These are phyloP conservation scores for Crambe crambe DNA, from an alignment of 37 sponge, comb jelly and placozoan species.

Conservation along the genomic window DNA sequence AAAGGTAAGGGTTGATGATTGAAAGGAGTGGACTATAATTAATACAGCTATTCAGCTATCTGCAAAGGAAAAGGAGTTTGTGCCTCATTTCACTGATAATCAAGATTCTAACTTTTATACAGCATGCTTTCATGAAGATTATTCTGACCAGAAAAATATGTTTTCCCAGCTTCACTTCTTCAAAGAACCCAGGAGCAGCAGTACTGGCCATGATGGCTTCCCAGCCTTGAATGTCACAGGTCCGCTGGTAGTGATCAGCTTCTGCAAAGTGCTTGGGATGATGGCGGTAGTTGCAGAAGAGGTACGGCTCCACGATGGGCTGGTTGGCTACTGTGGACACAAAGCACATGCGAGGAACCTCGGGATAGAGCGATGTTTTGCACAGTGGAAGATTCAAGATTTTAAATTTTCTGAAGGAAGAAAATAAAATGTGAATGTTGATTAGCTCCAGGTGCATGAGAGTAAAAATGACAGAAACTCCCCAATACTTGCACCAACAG, in stretches of 20 bases:
- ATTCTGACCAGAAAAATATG: slow-evolving; percentile 56
- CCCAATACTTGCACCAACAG: too few species aligned
- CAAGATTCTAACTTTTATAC: too few species aligned
- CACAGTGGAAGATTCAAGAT: slow-evolving; percentile 5
- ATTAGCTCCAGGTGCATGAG: neutral
- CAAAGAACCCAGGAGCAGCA: slow-evolving; percentile 91
- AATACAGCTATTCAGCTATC: too few species aligned
- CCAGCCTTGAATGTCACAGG: slow-evolving; percentile 52
- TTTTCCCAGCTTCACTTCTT: slow-evolving; percentile 63
- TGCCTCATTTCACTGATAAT: too few species aligned
- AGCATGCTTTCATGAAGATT: too few species aligned
- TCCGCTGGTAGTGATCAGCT: slow-evolving; percentile 53
- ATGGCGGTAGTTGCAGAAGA: slow-evolving; percentile 86
- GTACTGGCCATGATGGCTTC: slow-evolving; percentile 86
- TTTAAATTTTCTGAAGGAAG: neutral
- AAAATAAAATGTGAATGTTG: neutral
- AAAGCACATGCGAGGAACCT: slow-evolving; percentile 57
- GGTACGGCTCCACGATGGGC: slow-evolving; percentile 69
- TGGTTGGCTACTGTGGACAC: slow-evolving; percentile 75
- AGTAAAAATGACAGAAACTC: too few species aligned
- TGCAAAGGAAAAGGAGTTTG: too few species aligned
- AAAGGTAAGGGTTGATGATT: too few species aligned
- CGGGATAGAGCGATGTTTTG: slow-evolving; percentile 35
- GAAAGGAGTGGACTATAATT: too few species aligned
- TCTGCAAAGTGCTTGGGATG: slow-evolving; percentile 22